Conservation (phyloP, 2,888 invertebrate species). For the Archips xylosteana region DNA sequence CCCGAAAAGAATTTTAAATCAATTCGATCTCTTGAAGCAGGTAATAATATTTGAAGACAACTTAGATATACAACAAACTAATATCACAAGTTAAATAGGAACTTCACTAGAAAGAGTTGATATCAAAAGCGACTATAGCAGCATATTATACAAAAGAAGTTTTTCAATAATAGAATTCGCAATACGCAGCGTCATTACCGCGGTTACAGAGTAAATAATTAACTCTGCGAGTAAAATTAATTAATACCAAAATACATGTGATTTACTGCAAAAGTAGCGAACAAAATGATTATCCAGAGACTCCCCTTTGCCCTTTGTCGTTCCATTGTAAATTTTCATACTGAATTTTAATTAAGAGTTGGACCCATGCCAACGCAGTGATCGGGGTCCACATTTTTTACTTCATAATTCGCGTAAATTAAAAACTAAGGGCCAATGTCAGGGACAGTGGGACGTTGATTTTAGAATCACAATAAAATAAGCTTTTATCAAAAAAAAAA, state of each 20-base stretch:
- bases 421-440: background rate
- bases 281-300: slow-evolving; percentile 12
- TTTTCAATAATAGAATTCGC: too few species aligned
- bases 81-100: too few species aligned
- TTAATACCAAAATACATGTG: background rate
- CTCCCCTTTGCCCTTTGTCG: slow-evolving; percentile 1
- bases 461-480: background rate
- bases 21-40: too few species aligned
- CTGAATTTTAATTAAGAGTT: slow-evolving; percentile 36
- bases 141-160: too few species aligned
- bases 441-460: background rate
- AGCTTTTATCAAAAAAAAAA: background rate
- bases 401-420: slow-evolving; percentile 7
- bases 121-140: too few species aligned
- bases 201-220: background rate
- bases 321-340: slow-evolving; percentile 19
- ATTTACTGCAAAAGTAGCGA: slow-evolving; percentile 13
- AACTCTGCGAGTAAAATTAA: background rate
- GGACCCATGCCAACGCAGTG: slow-evolving; percentile 21
- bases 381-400: slow-evolving; percentile 12
- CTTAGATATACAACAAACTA: too few species aligned
- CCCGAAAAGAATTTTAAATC: too few species aligned
- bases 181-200: background rate
- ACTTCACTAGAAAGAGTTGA: too few species aligned
- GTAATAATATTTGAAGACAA: too few species aligned